Evolutionary conservation across 2,113 vertebrate species (phyloP).

Genomic region (Cervus canadensis): DNA sequence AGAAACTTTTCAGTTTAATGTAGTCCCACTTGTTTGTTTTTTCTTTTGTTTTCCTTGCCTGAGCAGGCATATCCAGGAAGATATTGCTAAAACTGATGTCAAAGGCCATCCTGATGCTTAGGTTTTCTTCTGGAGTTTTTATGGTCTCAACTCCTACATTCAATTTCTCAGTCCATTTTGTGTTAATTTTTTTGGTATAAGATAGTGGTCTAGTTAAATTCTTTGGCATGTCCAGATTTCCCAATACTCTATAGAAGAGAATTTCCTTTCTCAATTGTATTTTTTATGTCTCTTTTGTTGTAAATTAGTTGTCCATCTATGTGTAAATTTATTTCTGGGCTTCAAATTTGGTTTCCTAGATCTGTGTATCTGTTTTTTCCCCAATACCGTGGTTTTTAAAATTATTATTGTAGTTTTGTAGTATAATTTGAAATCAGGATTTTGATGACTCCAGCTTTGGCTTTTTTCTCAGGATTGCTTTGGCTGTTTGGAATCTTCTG

Average conservation of each 20-base stretch:
- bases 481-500: not conserved
- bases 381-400: not conserved
- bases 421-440: not conserved
- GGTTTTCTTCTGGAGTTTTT: not conserved
- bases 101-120: not conserved
- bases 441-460: not conserved
- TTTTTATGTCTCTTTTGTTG: not conserved
- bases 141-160: not conserved
- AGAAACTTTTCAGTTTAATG: not conserved
- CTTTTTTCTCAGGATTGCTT: not conserved
- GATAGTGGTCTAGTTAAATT: not conserved
- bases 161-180: not conserved
- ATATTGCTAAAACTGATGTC: not conserved
- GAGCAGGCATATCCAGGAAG: not conserved
- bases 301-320: not conserved
- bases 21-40: not conserved
- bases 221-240: not conserved
- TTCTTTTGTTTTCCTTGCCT: not conserved
- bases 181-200: not conserved
- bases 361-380: not conserved
- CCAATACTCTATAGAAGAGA: not conserved
- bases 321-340: not conserved
- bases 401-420: not conserved
- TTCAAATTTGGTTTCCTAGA: not conserved
- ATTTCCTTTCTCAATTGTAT: not conserved